Evolutionary conservation across 2,113 vertebrate genomes (phyloP).

Genomic region (Silurus glanis): DNA sequence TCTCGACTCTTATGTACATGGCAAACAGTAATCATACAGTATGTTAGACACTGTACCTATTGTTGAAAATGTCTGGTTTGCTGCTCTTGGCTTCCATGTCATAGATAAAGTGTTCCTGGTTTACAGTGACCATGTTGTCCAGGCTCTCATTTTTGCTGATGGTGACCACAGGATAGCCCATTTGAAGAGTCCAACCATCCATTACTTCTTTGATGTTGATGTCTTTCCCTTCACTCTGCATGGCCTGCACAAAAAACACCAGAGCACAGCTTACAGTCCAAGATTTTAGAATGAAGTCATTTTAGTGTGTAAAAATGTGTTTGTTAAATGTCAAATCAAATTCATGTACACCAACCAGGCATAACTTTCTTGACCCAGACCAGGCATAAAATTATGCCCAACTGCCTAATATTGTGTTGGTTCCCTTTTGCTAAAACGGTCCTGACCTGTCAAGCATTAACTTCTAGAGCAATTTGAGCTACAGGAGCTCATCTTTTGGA

Average conservation of each 20-base stretch:
- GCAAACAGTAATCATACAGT: neutral
- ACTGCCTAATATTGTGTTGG: too few relatives aligned
- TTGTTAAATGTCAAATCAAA: neutral
- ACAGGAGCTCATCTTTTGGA: too few relatives aligned
- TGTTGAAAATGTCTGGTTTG: constrained; percentile 72
- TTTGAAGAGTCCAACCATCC: constrained; percentile 97
- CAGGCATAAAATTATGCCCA: too few relatives aligned
- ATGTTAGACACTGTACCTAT: constrained; percentile 74
- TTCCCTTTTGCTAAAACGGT: too few relatives aligned
- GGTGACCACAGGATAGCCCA: constrained; percentile 96
- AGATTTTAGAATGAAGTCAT: neutral
- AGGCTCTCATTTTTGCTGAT: constrained; percentile 86
- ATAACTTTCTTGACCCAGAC: too few relatives aligned
- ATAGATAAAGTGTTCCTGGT: constrained; percentile 93
- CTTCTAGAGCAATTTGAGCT: too few relatives aligned
- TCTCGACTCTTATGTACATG: neutral
- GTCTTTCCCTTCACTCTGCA: constrained; percentile 87
- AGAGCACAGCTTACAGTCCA: neutral
- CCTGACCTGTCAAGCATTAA: too few relatives aligned
- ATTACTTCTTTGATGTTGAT: constrained; percentile 93
- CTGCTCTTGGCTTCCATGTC: constrained; percentile 77
- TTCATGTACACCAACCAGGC: neutral
- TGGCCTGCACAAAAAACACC: constrained; percentile 73
- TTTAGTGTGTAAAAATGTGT: neutral
- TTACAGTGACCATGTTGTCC: constrained; percentile 79